Conservation (phyloP, 1,140 invertebrate species). For the Trachymyrmex cornetzi region DNA sequence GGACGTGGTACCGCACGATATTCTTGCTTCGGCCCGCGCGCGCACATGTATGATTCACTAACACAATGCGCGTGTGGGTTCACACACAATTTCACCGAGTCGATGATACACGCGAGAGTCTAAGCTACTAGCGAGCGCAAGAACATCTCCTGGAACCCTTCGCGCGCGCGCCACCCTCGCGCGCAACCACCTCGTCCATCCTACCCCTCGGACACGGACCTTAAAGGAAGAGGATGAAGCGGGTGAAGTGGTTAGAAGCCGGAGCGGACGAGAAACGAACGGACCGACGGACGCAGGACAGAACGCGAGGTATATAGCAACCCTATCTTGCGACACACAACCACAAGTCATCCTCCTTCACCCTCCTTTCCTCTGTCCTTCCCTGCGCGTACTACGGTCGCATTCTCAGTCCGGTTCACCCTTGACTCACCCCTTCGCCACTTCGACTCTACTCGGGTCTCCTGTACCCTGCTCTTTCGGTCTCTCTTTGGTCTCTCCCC, state of each 20-base stretch:
- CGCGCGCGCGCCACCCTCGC: conserved; percentile 71
- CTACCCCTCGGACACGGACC: conserved; percentile 77
- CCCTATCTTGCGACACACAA: conserved; percentile 85
- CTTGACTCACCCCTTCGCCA: conserved; percentile 70
- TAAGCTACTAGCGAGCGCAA: conserved; percentile 78
- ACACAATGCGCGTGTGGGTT: conserved; percentile 77
- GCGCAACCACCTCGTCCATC: conserved; percentile 73
- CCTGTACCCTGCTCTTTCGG: conserved; percentile 76
- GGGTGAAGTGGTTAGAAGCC: conserved; percentile 74
- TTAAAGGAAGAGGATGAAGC: conserved; percentile 80
- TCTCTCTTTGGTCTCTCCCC: conserved; percentile 70
- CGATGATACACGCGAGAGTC: conserved; percentile 66
- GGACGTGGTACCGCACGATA: conserved; percentile 20
- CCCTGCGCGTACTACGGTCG: conserved; percentile 70
- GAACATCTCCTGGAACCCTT: conserved; percentile 80
- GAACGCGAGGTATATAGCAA: conserved; percentile 74
- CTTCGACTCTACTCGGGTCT: conserved; percentile 73
- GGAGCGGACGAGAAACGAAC: conserved; percentile 77
- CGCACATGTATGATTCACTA: conserved; percentile 56
- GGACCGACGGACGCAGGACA: conserved; percentile 78
- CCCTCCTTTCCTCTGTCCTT: background rate
- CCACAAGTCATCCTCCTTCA: conserved; percentile 84
- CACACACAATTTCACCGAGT: conserved; percentile 73
- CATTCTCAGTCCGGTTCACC: conserved; percentile 75
- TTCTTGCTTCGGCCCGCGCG: conserved; percentile 50